Conservation (phyloP, 2,888 invertebrate species). For the Sarcophaga variegata region DNA sequence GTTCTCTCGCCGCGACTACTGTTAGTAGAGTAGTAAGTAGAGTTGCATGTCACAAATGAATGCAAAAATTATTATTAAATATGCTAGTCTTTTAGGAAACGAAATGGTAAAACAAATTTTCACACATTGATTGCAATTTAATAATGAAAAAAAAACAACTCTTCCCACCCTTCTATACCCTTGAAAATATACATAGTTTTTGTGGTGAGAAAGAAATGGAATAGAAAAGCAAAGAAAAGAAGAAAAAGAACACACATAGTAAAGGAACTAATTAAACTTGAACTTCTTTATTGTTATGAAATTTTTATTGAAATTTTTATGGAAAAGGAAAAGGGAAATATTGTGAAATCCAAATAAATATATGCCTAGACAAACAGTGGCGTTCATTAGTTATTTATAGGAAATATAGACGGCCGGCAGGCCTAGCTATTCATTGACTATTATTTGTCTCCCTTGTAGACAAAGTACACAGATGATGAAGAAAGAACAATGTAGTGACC, state of each 20-base stretch:
- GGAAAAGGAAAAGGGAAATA: too few species aligned
- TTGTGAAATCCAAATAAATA: too few species aligned
- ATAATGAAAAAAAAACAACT: constrained; percentile 39
- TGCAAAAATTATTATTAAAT: neutral
- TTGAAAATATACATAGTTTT: neutral
- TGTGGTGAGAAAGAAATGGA: constrained; percentile 45
- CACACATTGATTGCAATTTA: constrained; percentile 50
- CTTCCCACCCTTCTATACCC: constrained; percentile 1
- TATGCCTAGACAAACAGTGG: too few species aligned
- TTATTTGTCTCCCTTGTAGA: neutral
- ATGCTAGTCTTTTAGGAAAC: constrained; percentile 23
- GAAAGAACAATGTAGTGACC: constrained; percentile 47
- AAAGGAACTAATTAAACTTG: constrained; percentile 64
- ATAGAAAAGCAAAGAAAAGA: constrained; percentile 26
- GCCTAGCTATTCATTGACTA: neutral
- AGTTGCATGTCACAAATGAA: neutral
- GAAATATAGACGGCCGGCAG: constrained; percentile 4
- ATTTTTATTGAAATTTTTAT: constrained; percentile 35
- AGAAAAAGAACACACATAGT: constrained; percentile 25
- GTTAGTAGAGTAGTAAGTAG: neutral
- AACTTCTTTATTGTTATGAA: constrained; percentile 66
- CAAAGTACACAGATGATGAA: neutral
- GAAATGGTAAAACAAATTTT: constrained; percentile 56
- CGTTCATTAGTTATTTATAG: neutral
- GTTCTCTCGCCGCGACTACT: neutral